These are phyloP conservation scores for Eupithecia insigniata DNA, from an alignment of 2,888 invertebrate genomes.

Conservation along the genomic window DNA sequence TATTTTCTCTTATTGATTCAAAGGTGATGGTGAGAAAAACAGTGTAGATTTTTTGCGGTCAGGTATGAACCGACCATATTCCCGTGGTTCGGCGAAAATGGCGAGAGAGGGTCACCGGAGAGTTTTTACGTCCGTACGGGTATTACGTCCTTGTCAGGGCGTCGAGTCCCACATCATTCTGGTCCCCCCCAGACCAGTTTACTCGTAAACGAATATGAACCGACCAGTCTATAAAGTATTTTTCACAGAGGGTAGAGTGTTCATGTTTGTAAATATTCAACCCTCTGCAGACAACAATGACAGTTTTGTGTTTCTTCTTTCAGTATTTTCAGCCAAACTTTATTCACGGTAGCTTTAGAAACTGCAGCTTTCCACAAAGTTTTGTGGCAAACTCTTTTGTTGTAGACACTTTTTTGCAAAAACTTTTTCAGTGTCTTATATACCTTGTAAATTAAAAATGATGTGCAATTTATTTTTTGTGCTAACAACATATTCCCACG, in stretches of 20 bases:
- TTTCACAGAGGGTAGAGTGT: too few species aligned
- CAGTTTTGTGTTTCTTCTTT: neutral
- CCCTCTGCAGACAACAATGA: neutral
- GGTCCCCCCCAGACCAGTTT: too few species aligned
- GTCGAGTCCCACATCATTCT: too few species aligned
- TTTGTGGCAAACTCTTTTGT: neutral
- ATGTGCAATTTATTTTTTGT: neutral
- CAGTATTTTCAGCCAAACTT: neutral
- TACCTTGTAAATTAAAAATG: neutral
- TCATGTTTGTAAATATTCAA: neutral
- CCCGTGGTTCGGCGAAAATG: too few species aligned
- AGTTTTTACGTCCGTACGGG: too few species aligned
- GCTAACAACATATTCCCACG: neutral
- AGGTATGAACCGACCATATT: neutral
- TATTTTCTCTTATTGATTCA: neutral
- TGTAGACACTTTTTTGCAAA: neutral
- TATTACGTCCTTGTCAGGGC: too few species aligned
- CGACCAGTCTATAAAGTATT: neutral
- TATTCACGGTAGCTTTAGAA: neutral
- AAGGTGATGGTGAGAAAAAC: neutral
- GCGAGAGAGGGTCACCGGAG: too few species aligned
- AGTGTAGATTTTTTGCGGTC: neutral
- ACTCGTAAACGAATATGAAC: too few species aligned
- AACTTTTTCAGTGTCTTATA: neutral
- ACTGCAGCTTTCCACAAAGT: neutral